Base-by-base conservation (phyloP, 2,888 invertebrate species). In the Lepas anatifera region DNA sequence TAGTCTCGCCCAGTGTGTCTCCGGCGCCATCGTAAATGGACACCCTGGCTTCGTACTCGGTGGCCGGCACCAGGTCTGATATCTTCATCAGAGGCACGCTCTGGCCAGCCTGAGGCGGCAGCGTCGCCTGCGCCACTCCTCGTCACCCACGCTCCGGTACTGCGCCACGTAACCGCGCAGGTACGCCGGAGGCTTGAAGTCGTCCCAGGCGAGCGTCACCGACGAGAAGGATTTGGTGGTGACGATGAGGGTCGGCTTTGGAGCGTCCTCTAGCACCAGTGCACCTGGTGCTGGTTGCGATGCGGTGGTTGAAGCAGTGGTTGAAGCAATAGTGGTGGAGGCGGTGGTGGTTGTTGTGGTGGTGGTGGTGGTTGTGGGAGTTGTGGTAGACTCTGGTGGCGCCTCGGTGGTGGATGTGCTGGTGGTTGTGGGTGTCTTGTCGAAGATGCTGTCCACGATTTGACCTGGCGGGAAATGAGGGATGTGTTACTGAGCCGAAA, bases 201-300 rank as follows among this genome's bases (percentile, higher is more conserved):
- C 78, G 72, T 78, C 78, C 76, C 77, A 78, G 7, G 77, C 77
- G 25, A 78, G 74, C 16, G 76, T 77, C 58, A 77, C 71, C 13
- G 76, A 74, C 68, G 73, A 73, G 58, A 74, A 75, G 22, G 75
- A 74, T 41, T 75, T 74, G 52, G 73, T 72, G 10, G 77, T 78
- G 18, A 77, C 76, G 68, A 78, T 74, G 32, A 78, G 74, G 69
- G 77, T 77, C 13, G 77, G 77, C 67, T 69, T 68, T 43, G 58
- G 58, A 32, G 32, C 32, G 16, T 32, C 58, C 22, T 7, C 58
- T 32, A 35, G 32, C 35, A 22, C 22, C 22, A 58, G 58, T 2
- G 58, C 32, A 35, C 8, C 58, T 7, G 46, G n/a, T 46, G 46
- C 46, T 46, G 46, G 22, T 50, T 1, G 7, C 13, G 50, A 7